Percentiles rank a stretch among this genome's conserved stretches.
phyloP scores from a whole-genome alignment of 2,888 invertebrate species.

The Epistrophe grossulariae region DNA sequence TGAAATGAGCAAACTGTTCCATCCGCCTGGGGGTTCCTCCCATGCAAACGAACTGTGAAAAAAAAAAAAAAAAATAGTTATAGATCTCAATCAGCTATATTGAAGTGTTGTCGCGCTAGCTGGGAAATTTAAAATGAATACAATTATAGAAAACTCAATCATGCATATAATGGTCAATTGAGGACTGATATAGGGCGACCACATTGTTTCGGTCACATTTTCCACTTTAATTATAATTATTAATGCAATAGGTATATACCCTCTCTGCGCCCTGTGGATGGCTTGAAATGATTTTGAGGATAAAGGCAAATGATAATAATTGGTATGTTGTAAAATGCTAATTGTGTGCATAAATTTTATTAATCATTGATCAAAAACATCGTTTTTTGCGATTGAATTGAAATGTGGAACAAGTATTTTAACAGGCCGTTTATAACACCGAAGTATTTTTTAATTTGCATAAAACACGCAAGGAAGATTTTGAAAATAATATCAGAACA shows the following conservation, averaged over 20 bases:
- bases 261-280: background rate
- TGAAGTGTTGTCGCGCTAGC: background rate
- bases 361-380: conserved; percentile 28
- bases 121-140: conserved; percentile 13
- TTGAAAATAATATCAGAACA: background rate
- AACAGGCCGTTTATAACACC: background rate
- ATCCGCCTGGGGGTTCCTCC: conserved; percentile 97
- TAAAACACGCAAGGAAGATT: background rate
- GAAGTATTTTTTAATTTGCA: background rate
- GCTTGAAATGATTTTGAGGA: background rate
- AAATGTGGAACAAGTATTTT: conserved; percentile 7
- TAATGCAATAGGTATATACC: background rate
- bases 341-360: conserved; percentile 18
- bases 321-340: conserved; percentile 37
- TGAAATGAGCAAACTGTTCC: conserved; percentile 95
- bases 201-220: background rate
- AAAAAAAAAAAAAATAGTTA: conserved; percentile 20
- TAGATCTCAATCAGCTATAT: conserved; percentile 18
- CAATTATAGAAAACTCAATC: conserved; percentile 41
- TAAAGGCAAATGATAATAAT: conserved; percentile 1
- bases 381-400: conserved; percentile 23
- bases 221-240: conserved; percentile 34
- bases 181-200: background rate
- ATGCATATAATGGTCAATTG: background rate
- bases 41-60: conserved; percentile 95